These are phyloP conservation scores for Phoronis australis DNA, from an alignment of 2,888 invertebrate genomes.

Conservation along the genomic window DNA sequence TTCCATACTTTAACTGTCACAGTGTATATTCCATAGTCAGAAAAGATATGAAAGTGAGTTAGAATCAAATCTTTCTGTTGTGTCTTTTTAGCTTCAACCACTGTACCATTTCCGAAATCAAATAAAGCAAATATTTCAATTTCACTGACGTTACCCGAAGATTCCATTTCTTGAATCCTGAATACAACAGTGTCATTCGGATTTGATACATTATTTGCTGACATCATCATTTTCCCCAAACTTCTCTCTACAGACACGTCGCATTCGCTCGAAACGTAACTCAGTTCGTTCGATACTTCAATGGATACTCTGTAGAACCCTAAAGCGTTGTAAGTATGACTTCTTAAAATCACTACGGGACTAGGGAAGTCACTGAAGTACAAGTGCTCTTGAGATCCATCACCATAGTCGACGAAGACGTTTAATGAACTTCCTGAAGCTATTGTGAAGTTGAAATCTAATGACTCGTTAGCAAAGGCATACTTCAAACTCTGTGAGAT, in stretches of 20 bases:
- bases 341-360: background rate
- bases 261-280: constrained; percentile 19
- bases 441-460: background rate
- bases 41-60: constrained; percentile 26
- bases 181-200: constrained; percentile 26
- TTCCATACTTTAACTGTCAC: constrained; percentile 35
- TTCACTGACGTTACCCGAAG: constrained; percentile 8
- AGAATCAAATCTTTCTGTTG: constrained; percentile 6
- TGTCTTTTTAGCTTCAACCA: constrained; percentile 29
- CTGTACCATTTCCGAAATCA: background rate
- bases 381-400: background rate
- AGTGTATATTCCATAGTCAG: constrained; percentile 41
- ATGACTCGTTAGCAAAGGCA: background rate
- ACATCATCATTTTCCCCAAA: background rate
- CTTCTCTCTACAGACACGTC: constrained; percentile 33
- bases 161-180: constrained; percentile 30
- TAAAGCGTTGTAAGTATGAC: constrained; percentile 35
- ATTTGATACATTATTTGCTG: constrained; percentile 24
- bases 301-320: constrained; percentile 41
- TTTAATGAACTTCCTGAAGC: background rate
- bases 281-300: constrained; percentile 35
- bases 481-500: background rate
- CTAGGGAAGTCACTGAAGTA: background rate
- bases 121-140: background rate
- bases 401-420: background rate